Conservation (phyloP, 2,888 invertebrate genomes). For the Cloeon dipterum region DNA sequence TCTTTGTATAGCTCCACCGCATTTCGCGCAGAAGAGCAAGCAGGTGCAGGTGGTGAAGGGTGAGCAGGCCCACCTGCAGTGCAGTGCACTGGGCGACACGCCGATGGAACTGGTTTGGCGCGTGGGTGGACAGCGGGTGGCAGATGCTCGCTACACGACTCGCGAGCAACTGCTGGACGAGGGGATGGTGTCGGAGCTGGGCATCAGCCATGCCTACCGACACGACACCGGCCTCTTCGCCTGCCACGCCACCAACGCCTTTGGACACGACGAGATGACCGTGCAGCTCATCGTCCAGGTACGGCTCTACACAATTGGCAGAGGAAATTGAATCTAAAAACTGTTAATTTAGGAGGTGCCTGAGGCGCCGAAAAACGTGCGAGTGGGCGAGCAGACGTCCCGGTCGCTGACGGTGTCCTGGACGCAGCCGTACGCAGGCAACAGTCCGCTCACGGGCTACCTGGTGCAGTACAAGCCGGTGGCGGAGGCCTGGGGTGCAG, state of each 20-base stretch:
- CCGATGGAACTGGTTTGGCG: constrained; percentile 73
- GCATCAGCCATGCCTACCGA: constrained; percentile 60
- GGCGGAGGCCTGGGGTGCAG: constrained; percentile 57
- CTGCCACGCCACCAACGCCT: constrained; percentile 70
- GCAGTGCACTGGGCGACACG: constrained; percentile 69
- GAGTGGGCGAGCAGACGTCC: constrained; percentile 65
- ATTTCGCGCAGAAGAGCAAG: constrained; percentile 61
- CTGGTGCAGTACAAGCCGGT: constrained; percentile 75
- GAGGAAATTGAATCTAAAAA: too few relatives aligned
- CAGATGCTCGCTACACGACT: constrained; percentile 46
- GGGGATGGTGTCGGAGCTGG: constrained; percentile 64
- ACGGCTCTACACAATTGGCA: not conserved
- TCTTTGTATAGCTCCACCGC: constrained; percentile 73
- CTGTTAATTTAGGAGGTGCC: constrained; percentile 40
- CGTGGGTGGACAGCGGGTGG: constrained; percentile 46
- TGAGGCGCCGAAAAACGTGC: constrained; percentile 68
- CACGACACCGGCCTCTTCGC: constrained; percentile 76
- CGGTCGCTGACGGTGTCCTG: constrained; percentile 66
- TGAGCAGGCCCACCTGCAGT: constrained; percentile 61
- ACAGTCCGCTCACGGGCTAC: constrained; percentile 70
- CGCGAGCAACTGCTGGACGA: constrained; percentile 54
- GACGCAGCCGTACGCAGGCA: constrained; percentile 74
- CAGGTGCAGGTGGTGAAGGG: constrained; percentile 64
- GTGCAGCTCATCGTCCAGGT: constrained; percentile 77
- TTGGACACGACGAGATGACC: constrained; percentile 75